Evolutionary conservation across 2,888 invertebrate species (phyloP).

Genomic region (Acrocyrtus sp.): DNA sequence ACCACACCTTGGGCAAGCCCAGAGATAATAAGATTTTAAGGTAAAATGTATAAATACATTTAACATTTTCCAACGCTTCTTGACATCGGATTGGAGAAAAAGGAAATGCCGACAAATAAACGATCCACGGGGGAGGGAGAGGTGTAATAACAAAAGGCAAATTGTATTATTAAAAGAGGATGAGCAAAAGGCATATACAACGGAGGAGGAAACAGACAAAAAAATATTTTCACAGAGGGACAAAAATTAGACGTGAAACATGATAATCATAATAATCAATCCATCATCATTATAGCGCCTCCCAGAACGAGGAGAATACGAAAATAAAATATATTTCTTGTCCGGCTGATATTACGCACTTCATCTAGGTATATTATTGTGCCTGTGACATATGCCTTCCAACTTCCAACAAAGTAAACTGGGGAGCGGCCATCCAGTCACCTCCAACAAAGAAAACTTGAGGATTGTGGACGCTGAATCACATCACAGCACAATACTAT

Average conservation of each 20-base stretch:
- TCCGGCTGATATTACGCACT: too few species aligned
- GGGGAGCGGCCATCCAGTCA: too few species aligned
- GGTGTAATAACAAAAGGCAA: constrained; percentile 35
- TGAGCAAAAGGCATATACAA: constrained; percentile 10
- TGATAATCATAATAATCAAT: constrained; percentile 48
- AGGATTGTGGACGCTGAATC: too few species aligned
- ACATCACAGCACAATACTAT: too few species aligned
- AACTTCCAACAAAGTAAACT: too few species aligned
- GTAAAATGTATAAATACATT: too few species aligned
- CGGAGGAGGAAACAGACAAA: constrained; percentile 1
- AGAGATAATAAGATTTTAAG: constrained; percentile 48
- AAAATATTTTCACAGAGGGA: neutral
- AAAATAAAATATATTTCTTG: too few species aligned
- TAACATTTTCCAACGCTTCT: constrained; percentile 45
- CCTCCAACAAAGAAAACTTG: too few species aligned
- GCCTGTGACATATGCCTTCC: too few species aligned
- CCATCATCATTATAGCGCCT: constrained; percentile 38
- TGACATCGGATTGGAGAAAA: constrained; percentile 26
- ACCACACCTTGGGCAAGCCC: constrained; percentile 50
- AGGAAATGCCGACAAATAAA: constrained; percentile 35
- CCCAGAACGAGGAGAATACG: too few species aligned
- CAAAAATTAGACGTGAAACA: constrained; percentile 3
- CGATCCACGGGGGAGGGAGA: too few species aligned
- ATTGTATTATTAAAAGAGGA: constrained; percentile 16
- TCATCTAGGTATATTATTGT: too few species aligned